Base-by-base conservation (phyloP, 2,797 vertebrate genomes). In the Siniperca obscura region DNA sequence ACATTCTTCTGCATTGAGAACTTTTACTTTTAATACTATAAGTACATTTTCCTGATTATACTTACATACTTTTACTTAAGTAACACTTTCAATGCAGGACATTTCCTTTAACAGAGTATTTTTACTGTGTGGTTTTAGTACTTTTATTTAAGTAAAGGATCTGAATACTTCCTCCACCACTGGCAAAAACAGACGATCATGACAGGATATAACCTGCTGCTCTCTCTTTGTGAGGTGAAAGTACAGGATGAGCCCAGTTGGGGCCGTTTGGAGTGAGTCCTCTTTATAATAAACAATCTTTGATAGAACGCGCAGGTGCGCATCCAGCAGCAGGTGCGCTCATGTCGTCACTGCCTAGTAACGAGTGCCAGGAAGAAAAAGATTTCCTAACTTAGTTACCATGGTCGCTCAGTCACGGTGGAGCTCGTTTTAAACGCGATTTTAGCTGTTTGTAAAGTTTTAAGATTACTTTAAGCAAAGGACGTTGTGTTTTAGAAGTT, bases 311-410 rank as follows among this genome's bases (percentile, higher is more conserved):
- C 67, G 17, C 79, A 94, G 93, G 93, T 93, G 88, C 34, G 72
- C 89, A 30, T 89, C 91, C 65, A 68, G 67, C 52, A 0, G 48
- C 94, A 94, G 94, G 94, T 95, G 93, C 80, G 55, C 72, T 40
- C 5, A 61, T 90, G 88, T 30, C 89, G 90, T 92, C 92, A 90
- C 86, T 38, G 56, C 90, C 70, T 89, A 40, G 91, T 78, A 67
- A 93, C 92, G 38, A 69, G 3, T 48, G 76, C 25, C 74, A 77
- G 82, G 83, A 88, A 85, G 84, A 42, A 67, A 83, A 82, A 92
- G 90, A 92, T 94, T 94, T 89, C 8, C 36, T 7, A 59, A 68
- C 55, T 70, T 74, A 42, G 79, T 73, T 34, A 65, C 72, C 4
- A 25, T 4, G 56, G 14, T 8, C 2, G 19, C 12, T 3, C 19